Evolutionary conservation across 2,888 invertebrate genomes (phyloP).

Genomic region (Calliscelio sp.): DNA sequence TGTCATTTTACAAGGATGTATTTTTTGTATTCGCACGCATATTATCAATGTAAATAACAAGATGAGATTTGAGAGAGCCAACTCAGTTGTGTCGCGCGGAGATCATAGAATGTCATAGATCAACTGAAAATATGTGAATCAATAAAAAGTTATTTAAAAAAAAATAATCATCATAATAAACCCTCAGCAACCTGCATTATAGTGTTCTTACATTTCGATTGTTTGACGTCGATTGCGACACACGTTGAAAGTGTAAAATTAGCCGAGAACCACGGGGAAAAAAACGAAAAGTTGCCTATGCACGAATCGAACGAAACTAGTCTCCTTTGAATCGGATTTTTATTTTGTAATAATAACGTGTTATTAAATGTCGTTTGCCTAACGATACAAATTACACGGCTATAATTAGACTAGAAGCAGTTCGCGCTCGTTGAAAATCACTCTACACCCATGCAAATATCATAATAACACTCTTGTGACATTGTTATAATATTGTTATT

Average conservation of each 20-base stretch:
- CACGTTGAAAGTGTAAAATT: conserved; percentile 46
- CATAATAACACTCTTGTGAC: conserved; percentile 58
- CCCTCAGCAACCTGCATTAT: conserved; percentile 40
- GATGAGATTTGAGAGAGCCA: conserved; percentile 54
- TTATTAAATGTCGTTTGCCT: conserved; percentile 55
- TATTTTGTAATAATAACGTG: conserved; percentile 51
- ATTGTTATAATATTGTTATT: conserved; percentile 54
- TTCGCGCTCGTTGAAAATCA: conserved; percentile 42
- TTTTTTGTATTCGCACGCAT: conserved; percentile 29
- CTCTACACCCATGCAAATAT: conserved; percentile 59
- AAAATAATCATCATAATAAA: too few relatives aligned
- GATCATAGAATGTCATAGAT: conserved; percentile 42
- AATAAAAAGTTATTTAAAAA: conserved; percentile 46
- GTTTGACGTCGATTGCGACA: conserved; percentile 26
- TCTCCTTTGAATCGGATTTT: conserved; percentile 53
- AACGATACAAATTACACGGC: conserved; percentile 53
- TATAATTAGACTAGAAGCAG: conserved; percentile 53
- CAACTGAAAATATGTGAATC: conserved; percentile 42
- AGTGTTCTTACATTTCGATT: conserved; percentile 31
- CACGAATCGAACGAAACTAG: conserved; percentile 53
- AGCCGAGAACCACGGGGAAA: not conserved
- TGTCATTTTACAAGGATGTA: conserved; percentile 9
- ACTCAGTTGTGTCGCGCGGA: not conserved
- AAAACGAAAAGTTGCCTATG: conserved; percentile 22
- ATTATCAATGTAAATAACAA: conserved; percentile 47